Conservation (phyloP, 2,797 vertebrate species). For the Sebastes nivosus region DNA sequence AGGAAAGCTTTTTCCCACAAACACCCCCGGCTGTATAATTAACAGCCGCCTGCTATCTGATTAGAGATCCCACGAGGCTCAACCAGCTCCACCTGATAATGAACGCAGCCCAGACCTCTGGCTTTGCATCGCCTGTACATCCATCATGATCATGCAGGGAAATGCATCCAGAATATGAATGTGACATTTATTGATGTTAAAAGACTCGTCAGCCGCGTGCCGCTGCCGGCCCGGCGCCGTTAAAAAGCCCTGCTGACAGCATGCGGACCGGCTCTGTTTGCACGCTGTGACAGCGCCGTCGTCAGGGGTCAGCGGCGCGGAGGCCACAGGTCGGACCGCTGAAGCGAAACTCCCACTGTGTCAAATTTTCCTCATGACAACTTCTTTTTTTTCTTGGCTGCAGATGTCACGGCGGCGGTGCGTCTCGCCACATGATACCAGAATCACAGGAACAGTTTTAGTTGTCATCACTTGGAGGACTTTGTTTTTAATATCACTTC, state of each 20-base stretch:
- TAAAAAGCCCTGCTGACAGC: conserved; percentile 17
- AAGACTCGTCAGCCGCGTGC: conserved; percentile 14
- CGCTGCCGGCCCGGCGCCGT: background rate
- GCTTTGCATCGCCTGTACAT: conserved; percentile 29
- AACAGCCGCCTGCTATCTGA: conserved; percentile 41
- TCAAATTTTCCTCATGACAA: conserved; percentile 2
- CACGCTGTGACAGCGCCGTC: conserved; percentile 38
- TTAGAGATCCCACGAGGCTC: conserved; percentile 22
- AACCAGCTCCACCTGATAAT: too few relatives aligned
- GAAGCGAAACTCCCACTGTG: conserved; percentile 20
- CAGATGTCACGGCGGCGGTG: background rate
- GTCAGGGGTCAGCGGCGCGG: conserved; percentile 27
- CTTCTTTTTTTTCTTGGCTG: background rate
- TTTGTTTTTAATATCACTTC: background rate
- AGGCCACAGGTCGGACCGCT: conserved; percentile 17
- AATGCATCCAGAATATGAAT: conserved; percentile 60
- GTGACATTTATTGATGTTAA: conserved; percentile 56
- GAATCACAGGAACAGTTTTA: conserved; percentile 3
- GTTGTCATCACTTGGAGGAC: background rate
- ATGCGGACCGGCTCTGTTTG: background rate
- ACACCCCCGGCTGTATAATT: conserved; percentile 43
- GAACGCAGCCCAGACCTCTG: conserved; percentile 48
- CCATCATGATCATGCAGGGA: conserved; percentile 58
- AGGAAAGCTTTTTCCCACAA: background rate
- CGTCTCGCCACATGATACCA: background rate